Evolutionary conservation across 2,113 vertebrate genomes (phyloP).

Genomic region (Struthio camelus): DNA sequence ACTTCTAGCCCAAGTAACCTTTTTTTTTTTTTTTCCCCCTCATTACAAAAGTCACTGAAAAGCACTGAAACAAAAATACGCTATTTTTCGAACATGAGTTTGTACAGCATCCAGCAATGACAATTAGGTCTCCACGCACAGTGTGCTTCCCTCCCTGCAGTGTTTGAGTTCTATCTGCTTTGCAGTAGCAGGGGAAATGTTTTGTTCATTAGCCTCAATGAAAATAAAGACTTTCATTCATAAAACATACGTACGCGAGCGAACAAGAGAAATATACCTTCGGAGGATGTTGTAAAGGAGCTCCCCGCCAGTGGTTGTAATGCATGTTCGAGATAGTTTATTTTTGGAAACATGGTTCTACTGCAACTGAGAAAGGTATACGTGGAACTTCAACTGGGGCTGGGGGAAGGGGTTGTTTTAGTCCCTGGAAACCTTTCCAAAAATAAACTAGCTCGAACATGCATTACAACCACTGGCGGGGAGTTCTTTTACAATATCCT

Average conservation of each 20-base stretch:
- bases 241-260: neutral
- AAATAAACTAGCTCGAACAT: neutral
- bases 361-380: neutral
- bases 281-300: neutral
- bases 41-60: neutral
- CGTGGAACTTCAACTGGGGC: accelerated
- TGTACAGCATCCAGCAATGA: neutral
- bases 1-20: accelerated
- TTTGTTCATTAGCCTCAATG: neutral
- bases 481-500: neutral
- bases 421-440: neutral
- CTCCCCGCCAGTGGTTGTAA: no score
- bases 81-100: neutral
- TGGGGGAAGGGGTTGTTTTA: neutral
- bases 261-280: neutral
- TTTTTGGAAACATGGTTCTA: neutral
- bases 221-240: neutral
- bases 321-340: neutral
- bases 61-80: neutral
- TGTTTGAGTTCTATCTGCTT: no score
- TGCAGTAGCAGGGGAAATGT: neutral
- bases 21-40: no score
- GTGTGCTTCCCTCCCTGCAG: no score
- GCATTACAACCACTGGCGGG: neutral
- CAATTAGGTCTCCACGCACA: no score